These are phyloP conservation scores for Drosophila kikkawai DNA, from an alignment of 1,140 invertebrate species.

Conservation along the genomic window DNA sequence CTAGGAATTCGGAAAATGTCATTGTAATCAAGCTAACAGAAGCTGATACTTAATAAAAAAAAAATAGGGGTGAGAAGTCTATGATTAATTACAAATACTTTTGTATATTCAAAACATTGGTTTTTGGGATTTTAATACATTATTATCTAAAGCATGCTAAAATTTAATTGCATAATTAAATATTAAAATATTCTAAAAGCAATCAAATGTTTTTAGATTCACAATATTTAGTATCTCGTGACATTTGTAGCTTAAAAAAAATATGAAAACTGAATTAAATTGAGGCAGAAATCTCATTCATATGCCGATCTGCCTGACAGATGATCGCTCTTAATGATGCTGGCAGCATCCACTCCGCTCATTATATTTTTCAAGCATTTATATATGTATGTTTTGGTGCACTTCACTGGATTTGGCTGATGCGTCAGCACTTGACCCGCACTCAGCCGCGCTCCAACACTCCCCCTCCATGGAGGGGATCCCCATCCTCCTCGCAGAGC, in stretches of 20 bases:
- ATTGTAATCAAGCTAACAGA: neutral
- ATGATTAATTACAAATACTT: neutral
- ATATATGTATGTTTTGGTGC: constrained; percentile 75
- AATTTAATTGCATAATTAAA: too few relatives aligned
- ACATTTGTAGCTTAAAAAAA: neutral
- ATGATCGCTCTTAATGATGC: constrained; percentile 78
- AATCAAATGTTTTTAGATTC: too few relatives aligned
- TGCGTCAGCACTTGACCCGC: constrained; percentile 81
- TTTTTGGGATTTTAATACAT: too few relatives aligned
- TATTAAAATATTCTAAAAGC: neutral
- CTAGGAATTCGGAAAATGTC: neutral
- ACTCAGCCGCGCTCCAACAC: constrained; percentile 16
- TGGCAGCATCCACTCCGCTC: constrained; percentile 58
- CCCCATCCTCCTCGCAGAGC: constrained; percentile 16
- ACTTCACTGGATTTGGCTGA: constrained; percentile 80
- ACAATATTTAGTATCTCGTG: neutral
- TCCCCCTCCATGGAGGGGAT: constrained; percentile 16
- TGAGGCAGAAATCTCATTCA: constrained; percentile 55
- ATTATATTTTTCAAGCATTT: constrained; percentile 76
- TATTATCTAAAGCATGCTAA: too few relatives aligned
- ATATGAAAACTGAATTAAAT: constrained; percentile 46
- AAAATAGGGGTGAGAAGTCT: too few relatives aligned
- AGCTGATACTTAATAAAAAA: too few relatives aligned
- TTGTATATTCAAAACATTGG: neutral
- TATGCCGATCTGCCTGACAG: constrained; percentile 51